phyloP scores from a whole-genome alignment of 2,888 invertebrate species.

The Elysia crispata region DNA sequence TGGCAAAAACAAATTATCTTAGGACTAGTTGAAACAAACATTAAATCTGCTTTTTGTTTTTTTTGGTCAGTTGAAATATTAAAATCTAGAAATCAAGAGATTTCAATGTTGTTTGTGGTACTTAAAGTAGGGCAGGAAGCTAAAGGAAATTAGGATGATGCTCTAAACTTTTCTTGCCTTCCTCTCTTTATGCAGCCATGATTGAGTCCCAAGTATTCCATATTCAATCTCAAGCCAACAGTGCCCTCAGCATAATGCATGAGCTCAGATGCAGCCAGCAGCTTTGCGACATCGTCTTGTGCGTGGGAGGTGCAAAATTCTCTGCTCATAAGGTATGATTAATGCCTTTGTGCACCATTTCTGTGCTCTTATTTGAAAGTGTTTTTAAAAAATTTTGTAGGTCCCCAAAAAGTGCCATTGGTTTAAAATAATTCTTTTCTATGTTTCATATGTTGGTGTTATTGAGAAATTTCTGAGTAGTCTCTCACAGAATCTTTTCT shows the following conservation, averaged over 20 bases:
- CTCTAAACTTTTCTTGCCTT: neutral
- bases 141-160: neutral
- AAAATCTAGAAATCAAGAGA: too few relatives aligned
- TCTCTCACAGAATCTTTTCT: too few relatives aligned
- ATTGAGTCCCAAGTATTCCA: conserved; percentile 72
- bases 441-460: too few relatives aligned
- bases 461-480: too few relatives aligned
- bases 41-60: too few relatives aligned
- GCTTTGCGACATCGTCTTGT: conserved; percentile 72
- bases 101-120: neutral
- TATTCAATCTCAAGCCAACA: conserved; percentile 69
- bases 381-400: too few relatives aligned
- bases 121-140: neutral
- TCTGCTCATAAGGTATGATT: conserved; percentile 67
- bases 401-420: too few relatives aligned
- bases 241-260: conserved; percentile 72
- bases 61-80: neutral
- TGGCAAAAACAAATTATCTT: too few relatives aligned
- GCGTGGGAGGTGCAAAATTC: conserved; percentile 69
- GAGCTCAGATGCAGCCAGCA: conserved; percentile 68
- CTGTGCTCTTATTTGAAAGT: too few relatives aligned
- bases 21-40: too few relatives aligned
- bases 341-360: too few relatives aligned
- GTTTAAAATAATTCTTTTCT: too few relatives aligned
- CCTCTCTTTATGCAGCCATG: conserved; percentile 56